Base-by-base conservation (phyloP, 2,888 invertebrate genomes). In the Zygothrica quintamaculata region DNA sequence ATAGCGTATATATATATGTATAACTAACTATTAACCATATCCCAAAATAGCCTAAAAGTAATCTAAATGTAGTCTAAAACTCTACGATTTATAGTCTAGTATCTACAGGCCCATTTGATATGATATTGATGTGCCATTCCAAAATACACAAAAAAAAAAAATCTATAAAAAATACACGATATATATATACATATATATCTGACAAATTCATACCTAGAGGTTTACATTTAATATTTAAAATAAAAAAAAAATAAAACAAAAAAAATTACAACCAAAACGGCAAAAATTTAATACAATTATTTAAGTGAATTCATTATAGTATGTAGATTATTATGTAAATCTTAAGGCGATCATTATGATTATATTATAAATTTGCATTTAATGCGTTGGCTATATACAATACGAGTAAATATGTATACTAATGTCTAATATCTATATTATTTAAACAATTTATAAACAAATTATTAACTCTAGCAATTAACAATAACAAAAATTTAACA, bases 121-220 rank as follows among this genome's bases (percentile, higher is more conserved):
- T 66, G 71, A 79, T 68, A 81, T 86, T 72, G 81, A 88, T 74
- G 89, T 88, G 89, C 88, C 89, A 89, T 89, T 89, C 88, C 88
- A 84, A 77, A 78, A 62, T n/a, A 31, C 58, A 42, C 22, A 50
- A 64, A 57, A 31, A 40, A 43, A 46, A 43, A 33, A 42, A 12
- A 48, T 31, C 33, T 26, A 22, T 46, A 51, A 22, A 46, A 52
- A 48, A 60, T 48, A 59, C 22, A 46, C 46, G 34, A 50, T n/a
- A n/a, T n/a, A n/a, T n/a, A 55, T 60, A 44, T 22, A 22, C 18
- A 64, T 65, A 58, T 59, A 64, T 68, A 57, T n/a, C n/a, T n/a
- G n/a, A 74, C 37, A 60, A 75, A 65, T 79, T 73, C 59, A 53
- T 39, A 26, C 37, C 25, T 72, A 60, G 50, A 37, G 42, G 53